Percentiles rank a stretch among this genome's conserved stretches.
Evolutionary conservation across 2,113 vertebrate genomes (phyloP).

Genomic region (Panthera uncia): DNA sequence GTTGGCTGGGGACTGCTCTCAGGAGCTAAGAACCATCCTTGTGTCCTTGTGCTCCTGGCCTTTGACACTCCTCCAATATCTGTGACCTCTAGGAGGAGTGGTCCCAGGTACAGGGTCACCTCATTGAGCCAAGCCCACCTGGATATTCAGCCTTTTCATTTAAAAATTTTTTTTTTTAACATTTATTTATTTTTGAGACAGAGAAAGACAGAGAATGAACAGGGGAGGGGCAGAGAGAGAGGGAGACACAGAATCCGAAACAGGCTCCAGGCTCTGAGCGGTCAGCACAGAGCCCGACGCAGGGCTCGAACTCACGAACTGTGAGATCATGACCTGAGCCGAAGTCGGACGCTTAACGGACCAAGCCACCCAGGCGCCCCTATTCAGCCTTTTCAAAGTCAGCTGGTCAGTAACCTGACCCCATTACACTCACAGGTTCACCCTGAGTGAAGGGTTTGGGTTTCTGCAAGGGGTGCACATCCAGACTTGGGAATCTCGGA

Average conservation of each 20-base stretch:
- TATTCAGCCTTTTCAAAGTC: background rate
- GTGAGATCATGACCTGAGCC: too few relatives aligned
- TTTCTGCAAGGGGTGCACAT: background rate
- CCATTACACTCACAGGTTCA: background rate
- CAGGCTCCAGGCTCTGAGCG: too few relatives aligned
- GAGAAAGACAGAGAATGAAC: too few relatives aligned
- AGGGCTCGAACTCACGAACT: too few relatives aligned
- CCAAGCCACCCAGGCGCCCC: too few relatives aligned
- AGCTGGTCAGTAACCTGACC: background rate
- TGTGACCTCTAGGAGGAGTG: background rate
- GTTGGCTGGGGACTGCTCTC: background rate
- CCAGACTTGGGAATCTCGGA: background rate
- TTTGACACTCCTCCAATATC: background rate
- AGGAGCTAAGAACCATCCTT: background rate
- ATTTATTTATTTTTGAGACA: too few relatives aligned
- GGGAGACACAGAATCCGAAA: too few relatives aligned
- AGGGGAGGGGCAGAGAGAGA: too few relatives aligned
- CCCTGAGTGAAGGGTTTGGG: background rate
- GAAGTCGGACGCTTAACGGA: too few relatives aligned
- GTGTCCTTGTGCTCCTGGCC: background rate
- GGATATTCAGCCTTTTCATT: background rate
- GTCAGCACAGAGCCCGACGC: too few relatives aligned
- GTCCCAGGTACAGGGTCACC: background rate
- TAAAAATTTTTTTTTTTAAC: too few relatives aligned
- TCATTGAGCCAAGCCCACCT: background rate